A percentile compares a stretch with the other conserved stretches of the same genome.
Evolutionary conservation across 2,888 invertebrate genomes (phyloP).

Genomic region (Pimpla rufipes): DNA sequence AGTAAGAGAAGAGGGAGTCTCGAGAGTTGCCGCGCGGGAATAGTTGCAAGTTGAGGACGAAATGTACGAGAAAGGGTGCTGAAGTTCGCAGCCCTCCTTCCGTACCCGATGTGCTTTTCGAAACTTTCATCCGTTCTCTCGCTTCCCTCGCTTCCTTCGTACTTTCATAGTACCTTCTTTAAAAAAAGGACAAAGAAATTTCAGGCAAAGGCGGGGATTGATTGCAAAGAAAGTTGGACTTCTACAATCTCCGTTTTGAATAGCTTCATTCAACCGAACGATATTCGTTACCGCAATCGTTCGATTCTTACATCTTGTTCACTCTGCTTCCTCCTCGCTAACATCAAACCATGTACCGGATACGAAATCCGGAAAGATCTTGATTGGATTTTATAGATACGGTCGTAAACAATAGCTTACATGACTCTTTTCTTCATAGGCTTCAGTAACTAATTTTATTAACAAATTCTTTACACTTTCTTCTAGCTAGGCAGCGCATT

Average conservation of each 20-base stretch:
- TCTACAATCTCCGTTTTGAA: slow-evolving; percentile 45
- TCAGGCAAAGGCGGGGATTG: slow-evolving; percentile 46
- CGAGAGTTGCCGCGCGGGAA: slow-evolving; percentile 34
- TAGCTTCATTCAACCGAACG: slow-evolving; percentile 15
- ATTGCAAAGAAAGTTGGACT: slow-evolving; percentile 46
- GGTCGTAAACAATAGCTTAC: background rate
- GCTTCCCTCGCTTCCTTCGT: slow-evolving; percentile 1
- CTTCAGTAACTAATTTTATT: background rate
- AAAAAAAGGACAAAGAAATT: slow-evolving; percentile 46
- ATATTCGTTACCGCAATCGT: slow-evolving; percentile 27
- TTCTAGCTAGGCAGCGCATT: background rate
- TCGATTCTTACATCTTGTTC: slow-evolving; percentile 1
- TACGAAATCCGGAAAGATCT: slow-evolving; percentile 2
- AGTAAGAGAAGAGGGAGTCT: slow-evolving; percentile 40
- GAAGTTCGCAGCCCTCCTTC: slow-evolving; percentile 55
- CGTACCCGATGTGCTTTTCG: slow-evolving; percentile 55
- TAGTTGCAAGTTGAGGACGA: slow-evolving; percentile 43
- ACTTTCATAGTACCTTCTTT: slow-evolving; percentile 30
- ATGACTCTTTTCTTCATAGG: no score
- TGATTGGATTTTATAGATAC: background rate
- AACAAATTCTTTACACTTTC: background rate
- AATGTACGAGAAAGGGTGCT: slow-evolving; percentile 48
- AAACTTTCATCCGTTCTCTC: slow-evolving; percentile 51
- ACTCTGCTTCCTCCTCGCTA: background rate
- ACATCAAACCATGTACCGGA: background rate